Conservation (phyloP, 2,888 invertebrate species). For the Galerucella pusilla region DNA sequence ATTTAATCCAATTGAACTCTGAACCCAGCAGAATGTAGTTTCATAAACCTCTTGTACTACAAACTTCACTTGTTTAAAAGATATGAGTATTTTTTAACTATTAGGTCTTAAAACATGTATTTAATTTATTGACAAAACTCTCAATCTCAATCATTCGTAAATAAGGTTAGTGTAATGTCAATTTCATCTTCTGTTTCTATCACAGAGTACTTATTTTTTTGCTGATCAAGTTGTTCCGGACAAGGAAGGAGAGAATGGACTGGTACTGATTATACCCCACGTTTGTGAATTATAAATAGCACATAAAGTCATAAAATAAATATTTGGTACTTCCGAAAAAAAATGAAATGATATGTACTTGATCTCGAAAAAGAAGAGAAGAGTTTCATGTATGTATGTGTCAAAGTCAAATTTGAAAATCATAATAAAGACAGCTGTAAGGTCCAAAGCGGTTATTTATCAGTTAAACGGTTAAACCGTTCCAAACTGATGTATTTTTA, state of each 20-base stretch:
- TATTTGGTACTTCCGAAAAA: no score
- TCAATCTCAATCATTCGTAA: not conserved
- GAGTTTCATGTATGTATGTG: not conserved
- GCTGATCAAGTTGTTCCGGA: no score
- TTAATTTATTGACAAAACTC: not conserved
- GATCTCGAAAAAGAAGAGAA: no score
- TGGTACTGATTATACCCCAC: no score
- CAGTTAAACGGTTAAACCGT: constrained; percentile 22
- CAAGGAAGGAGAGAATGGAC: no score
- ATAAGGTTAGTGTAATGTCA: constrained; percentile 8
- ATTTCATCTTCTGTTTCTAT: not conserved
- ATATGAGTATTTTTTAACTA: not conserved
- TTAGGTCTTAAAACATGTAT: not conserved
- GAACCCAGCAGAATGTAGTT: not conserved
- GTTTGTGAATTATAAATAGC: no score
- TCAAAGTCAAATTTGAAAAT: not conserved
- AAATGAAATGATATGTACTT: no score
- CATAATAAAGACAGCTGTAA: not conserved
- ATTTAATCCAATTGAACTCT: constrained; percentile 13
- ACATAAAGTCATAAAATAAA: no score
- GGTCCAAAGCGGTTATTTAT: not conserved
- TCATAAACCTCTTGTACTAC: not conserved
- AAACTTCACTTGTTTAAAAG: not conserved
- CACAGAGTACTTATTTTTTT: not conserved
- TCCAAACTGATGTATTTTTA: not conserved